Percentiles rank a stretch among this genome's conserved stretches.
These are phyloP conservation scores for Anguilla pacifica DNA, from an alignment of 2,797 vertebrate genomes.

Conservation along the genomic window DNA sequence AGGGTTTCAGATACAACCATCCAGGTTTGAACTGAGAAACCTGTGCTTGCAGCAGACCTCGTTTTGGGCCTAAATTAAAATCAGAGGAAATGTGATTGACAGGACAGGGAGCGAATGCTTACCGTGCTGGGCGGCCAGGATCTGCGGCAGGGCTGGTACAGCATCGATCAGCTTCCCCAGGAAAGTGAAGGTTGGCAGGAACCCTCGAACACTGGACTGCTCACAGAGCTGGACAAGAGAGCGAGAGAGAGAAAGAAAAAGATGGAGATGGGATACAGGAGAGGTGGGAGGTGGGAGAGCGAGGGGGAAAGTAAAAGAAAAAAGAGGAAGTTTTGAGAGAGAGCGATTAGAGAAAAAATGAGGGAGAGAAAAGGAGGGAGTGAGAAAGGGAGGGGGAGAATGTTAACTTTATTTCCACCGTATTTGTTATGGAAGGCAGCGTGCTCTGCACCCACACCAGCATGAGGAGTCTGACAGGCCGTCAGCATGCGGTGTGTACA, in stretches of 20 bases:
- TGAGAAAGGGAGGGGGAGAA: not conserved
- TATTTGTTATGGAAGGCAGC: not conserved
- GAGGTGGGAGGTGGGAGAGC: constrained; percentile 34
- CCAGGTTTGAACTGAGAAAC: not conserved
- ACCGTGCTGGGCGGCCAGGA: constrained; percentile 80
- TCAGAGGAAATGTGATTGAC: not conserved
- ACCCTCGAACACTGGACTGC: constrained; percentile 67
- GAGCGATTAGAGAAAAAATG: not conserved
- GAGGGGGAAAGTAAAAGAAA: not conserved
- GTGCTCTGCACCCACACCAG: not conserved
- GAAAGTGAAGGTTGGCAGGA: constrained; percentile 77
- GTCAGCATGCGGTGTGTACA: not conserved
- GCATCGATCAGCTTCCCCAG: constrained; percentile 85
- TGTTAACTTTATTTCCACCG: not conserved
- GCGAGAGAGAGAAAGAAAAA: not conserved
- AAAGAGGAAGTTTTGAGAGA: not conserved
- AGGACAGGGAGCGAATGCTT: constrained; percentile 51
- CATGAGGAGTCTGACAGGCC: not conserved
- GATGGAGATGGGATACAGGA: constrained; percentile 15
- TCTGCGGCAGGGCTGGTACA: constrained; percentile 72
- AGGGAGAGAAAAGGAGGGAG: not conserved
- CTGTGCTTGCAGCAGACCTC: not conserved
- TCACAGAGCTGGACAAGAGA: constrained; percentile 72
- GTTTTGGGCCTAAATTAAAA: not conserved
- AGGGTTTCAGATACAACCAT: too few relatives aligned